phyloP scores from a whole-genome alignment of 2,888 invertebrate species.

The Xestia ashworthii region DNA sequence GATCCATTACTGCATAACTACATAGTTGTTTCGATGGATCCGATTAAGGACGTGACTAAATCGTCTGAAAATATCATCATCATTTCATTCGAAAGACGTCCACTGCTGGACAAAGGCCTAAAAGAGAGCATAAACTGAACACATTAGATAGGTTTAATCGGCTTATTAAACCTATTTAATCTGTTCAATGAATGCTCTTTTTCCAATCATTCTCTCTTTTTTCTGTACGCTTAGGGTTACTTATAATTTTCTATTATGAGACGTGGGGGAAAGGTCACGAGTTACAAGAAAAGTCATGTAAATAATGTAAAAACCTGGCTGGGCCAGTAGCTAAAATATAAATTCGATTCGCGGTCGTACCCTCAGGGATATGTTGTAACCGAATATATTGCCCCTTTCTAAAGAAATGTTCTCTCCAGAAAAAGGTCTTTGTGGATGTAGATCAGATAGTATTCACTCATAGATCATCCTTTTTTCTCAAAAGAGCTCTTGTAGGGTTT shows the following conservation, averaged over 20 bases:
- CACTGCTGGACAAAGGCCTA: too few relatives aligned
- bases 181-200: too few relatives aligned
- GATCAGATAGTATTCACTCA: not conserved
- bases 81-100: too few relatives aligned
- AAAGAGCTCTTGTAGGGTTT: not conserved
- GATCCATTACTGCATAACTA: too few relatives aligned
- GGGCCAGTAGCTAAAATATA: not conserved
- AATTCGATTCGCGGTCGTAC: not conserved
- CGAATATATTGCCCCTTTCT: conserved; percentile 1
- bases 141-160: too few relatives aligned
- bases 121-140: too few relatives aligned
- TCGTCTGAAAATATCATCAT: too few relatives aligned
- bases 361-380: not conserved
- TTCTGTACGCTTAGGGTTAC: too few relatives aligned
- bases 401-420: not conserved
- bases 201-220: too few relatives aligned
- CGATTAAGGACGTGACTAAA: too few relatives aligned
- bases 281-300: not conserved
- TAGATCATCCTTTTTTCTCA: not conserved
- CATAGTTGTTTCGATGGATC: too few relatives aligned
- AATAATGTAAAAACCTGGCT: not conserved
- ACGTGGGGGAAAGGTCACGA: not conserved
- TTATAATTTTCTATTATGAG: not conserved
- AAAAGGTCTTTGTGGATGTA: not conserved
- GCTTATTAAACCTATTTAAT: too few relatives aligned